Evolutionary conservation across 2,797 vertebrate genomes (phyloP), one percentile per base, ranked within the genome.

Genomic region (Phylloscopus collybita): DNA sequence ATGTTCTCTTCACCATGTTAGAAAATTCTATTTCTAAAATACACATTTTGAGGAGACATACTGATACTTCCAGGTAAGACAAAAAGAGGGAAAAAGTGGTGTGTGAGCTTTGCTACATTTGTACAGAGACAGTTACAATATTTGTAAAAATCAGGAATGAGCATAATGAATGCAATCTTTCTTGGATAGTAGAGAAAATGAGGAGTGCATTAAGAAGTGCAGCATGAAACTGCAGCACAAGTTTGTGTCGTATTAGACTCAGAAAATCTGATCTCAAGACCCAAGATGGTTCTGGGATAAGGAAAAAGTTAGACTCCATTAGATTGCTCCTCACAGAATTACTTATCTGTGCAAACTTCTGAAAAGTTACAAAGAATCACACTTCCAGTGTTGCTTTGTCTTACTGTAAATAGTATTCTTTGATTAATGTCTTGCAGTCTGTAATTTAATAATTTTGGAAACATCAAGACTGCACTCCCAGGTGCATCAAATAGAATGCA

Each of bases 1-100:
- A 99, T 72, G 97, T 99, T 88, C 98, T 99, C 81, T 99, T 99
- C 98, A 99, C 98, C 78, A 98, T 99, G 98, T 97, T 98, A 64
- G 98, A 99, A 95, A 97, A 98, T 88, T 99, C 98, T 3, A 76
- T 98, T 76, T 98, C 97, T 71, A 99, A 98, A 97, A 98, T 99
- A 87, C 98, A 98, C 95, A 97, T 99, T 45, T 96, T 99, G 93
- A 98, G 98, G 61, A 99, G 98, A 96, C 98, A 98, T 83, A 99
- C 99, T 22, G 99, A 99, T 94, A 98, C 98, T 79, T 98, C 98
- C 96, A 99, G 98, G 99, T 99, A 95, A 92, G 76, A 90, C n/a
- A 83, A 21, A 51, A 56, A 29, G 23, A 6, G 7, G 23, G 10
- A 1, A 22, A 34, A 66, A 42, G 20, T 47, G 18, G 3, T 73